Base-by-base conservation (phyloP, 1,140 invertebrate species). In the Cecropterus lyciades region DNA sequence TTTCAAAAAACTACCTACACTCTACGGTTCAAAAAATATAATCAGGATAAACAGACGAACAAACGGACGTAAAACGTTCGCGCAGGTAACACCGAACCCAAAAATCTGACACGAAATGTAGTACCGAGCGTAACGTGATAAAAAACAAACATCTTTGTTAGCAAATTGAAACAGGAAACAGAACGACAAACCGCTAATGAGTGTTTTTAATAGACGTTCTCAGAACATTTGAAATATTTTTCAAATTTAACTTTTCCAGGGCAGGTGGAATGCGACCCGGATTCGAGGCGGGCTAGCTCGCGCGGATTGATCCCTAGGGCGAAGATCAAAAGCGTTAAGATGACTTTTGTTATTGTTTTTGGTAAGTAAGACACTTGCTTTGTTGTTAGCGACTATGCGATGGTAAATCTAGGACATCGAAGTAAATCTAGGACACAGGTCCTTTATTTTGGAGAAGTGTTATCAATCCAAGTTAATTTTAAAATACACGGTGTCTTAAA, bases 241-340 rank as follows among this genome's bases (percentile, higher is more conserved):
- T 52, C 51, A 37, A 69, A 70, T 48, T 64, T 45, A 64, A 52
- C 71, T 72, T 72, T 79, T n/a, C 40, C 86, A 88, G 89, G 89
- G 56, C 82, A 87, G 46, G 72, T 86, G 30, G 87, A 91, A 52
- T 81, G 81, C 42, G 95, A 95, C 65, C 93, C 93, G 8, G 94
- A 95, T 69, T 93, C 93, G 8, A 80, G 96, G 20, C 93, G 96
- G 52, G 96, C 96, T 0, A 96, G 96, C 65, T 96, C 96, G 0
- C 92, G 97, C 65, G 98, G 98, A 20, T 95, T 99, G 15, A 99
- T 99, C 81, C 98, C 98, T 0, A 94, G 97, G 75, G 98, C 98
- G 7, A 99, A 98, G 93, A 97, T 99, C 69, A 98, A 98, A 92
- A 98, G 98, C n/a, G 96, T 99, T 45, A 99, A 99, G 92, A 99